These are phyloP conservation scores for Phymatocera aterrima DNA, from an alignment of 2,888 invertebrate species.

Conservation along the genomic window DNA sequence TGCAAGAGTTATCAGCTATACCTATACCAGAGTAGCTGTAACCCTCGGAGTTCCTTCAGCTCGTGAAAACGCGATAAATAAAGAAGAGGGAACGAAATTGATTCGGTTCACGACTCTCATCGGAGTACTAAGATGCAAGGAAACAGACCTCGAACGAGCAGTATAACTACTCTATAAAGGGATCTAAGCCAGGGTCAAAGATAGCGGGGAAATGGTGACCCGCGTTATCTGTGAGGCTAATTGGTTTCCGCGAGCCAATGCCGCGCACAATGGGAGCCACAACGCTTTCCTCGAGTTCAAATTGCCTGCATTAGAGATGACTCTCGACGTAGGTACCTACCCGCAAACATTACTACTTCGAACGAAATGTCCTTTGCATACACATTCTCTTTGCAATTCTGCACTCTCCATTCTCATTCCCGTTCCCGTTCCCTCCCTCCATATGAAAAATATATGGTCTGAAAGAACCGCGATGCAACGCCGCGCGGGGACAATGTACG, in stretches of 20 bases:
- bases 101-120: constrained; percentile 37
- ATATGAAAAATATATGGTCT: no score
- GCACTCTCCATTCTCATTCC: no score
- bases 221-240: constrained; percentile 37
- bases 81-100: constrained; percentile 1
- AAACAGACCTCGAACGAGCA: constrained; percentile 40
- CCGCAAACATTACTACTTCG: constrained; percentile 1
- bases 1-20: not conserved
- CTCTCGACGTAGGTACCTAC: constrained; percentile 2
- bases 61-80: not conserved
- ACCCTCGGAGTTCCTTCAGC: not conserved
- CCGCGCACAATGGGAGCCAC: constrained; percentile 29
- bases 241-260: constrained; percentile 41
- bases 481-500: no score
- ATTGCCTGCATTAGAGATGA: constrained; percentile 29
- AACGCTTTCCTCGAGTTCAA: constrained; percentile 27
- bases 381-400: not conserved
- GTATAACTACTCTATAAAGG: constrained; percentile 42
- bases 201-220: constrained; percentile 37
- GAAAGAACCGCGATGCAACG: no score
- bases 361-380: not conserved
- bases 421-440: no score
- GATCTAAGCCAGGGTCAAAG: constrained; percentile 33
- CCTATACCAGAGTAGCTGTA: no score
- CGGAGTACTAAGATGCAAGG: constrained; percentile 31